A percentile compares a stretch with the other conserved stretches of the same genome.
Evolutionary conservation across 1,140 invertebrate genomes (phyloP).

Genomic region (Aphaenogaster floridana): DNA sequence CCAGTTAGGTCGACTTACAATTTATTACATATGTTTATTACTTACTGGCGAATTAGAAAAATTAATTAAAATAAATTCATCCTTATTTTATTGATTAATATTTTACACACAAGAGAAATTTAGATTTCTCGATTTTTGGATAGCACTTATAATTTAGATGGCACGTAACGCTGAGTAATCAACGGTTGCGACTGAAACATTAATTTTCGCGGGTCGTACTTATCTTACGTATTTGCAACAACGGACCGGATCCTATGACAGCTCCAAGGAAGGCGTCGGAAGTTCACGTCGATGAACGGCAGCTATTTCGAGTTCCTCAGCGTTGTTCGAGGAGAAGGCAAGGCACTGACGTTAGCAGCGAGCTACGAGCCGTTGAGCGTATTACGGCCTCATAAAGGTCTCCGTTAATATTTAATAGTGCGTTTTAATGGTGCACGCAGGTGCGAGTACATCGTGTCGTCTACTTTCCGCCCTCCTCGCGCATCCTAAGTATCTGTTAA

Average conservation of each 20-base stretch:
- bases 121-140: not conserved
- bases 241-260: slow-evolving; percentile 27
- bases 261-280: slow-evolving; percentile 14
- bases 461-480: slow-evolving; percentile 58
- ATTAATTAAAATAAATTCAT: not conserved
- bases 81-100: not conserved
- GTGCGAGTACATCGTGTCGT: slow-evolving; percentile 69
- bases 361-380: slow-evolving; percentile 62
- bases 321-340: slow-evolving; percentile 32
- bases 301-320: slow-evolving; percentile 62
- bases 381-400: slow-evolving; percentile 62
- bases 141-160: not conserved
- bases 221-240: slow-evolving; percentile 12
- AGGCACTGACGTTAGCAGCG: slow-evolving; percentile 33
- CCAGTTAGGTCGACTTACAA: too few species aligned
- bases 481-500: slow-evolving; percentile 63
- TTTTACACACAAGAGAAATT: not conserved
- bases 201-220: slow-evolving; percentile 19
- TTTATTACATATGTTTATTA: too few species aligned
- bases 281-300: slow-evolving; percentile 50
- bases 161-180: not conserved
- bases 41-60: too few species aligned
- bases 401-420: slow-evolving; percentile 65
- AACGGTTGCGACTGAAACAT: not conserved
- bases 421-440: slow-evolving; percentile 68